Evolutionary conservation across 1,140 invertebrate genomes (phyloP).

Genomic region (Magallana angulata): DNA sequence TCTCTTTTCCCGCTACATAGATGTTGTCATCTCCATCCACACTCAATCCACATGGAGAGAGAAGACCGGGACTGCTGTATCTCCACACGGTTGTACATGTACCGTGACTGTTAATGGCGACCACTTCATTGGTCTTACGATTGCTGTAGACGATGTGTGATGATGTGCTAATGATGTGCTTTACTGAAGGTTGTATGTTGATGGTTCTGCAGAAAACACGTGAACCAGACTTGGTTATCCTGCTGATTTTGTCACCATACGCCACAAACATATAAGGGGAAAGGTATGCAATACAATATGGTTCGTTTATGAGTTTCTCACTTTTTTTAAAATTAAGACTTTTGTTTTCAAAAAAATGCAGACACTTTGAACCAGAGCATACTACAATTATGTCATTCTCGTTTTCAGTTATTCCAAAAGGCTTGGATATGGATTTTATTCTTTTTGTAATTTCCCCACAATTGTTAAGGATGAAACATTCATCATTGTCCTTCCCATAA

Average conservation of each 20-base stretch:
- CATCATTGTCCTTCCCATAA: background rate
- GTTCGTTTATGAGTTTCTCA: no score
- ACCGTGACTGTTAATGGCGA: background rate
- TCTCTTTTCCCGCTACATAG: background rate
- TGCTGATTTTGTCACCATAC: background rate
- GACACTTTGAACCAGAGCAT: background rate
- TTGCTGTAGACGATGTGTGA: background rate
- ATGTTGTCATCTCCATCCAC: background rate
- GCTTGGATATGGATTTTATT: background rate
- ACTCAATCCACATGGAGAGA: background rate
- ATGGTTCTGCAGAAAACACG: no score
- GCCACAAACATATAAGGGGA: background rate
- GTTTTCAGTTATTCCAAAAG: background rate
- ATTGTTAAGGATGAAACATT: background rate
- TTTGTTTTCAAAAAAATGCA: background rate
- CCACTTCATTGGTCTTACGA: background rate
- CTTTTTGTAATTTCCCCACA: background rate
- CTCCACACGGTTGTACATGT: background rate
- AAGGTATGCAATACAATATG: no score
- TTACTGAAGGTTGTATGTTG: background rate
- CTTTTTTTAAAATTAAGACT: no score
- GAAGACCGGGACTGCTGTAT: background rate
- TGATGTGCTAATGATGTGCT: background rate
- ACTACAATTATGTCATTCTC: background rate
- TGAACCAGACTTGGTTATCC: background rate